These are phyloP conservation scores for Acrobasis repandana DNA, from an alignment of 2,888 invertebrate genomes.

Conservation along the genomic window DNA sequence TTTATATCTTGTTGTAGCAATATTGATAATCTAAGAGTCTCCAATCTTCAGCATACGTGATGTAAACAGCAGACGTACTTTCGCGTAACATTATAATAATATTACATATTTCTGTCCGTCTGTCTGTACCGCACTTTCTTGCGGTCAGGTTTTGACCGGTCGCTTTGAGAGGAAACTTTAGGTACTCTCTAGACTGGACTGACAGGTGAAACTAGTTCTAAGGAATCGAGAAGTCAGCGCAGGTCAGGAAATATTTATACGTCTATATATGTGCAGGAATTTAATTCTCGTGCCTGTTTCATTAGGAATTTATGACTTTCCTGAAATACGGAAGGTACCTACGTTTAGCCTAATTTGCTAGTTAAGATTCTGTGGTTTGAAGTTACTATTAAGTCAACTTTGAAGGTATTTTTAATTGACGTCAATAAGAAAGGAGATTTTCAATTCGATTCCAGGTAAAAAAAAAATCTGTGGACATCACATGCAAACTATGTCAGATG, in stretches of 20 bases:
- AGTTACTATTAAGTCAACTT: too few species aligned
- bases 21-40: background rate
- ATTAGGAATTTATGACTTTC: background rate
- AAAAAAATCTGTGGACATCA: too few species aligned
- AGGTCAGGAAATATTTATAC: slow-evolving; percentile 13
- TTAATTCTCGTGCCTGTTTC: background rate
- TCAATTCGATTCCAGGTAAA: too few species aligned
- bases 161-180: slow-evolving; percentile 23
- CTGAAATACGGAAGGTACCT: too few species aligned
- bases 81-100: slow-evolving; percentile 7
- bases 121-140: background rate
- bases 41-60: background rate
- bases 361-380: too few species aligned
- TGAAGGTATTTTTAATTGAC: too few species aligned
- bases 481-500: too few species aligned
- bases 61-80: slow-evolving; percentile 19
- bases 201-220: slow-evolving; percentile 34
- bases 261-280: background rate
- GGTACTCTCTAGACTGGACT: slow-evolving; percentile 31
- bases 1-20: background rate
- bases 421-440: too few species aligned
- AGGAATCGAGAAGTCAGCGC: slow-evolving; percentile 14
- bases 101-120: slow-evolving; percentile 1
- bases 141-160: slow-evolving; percentile 25
- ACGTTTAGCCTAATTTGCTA: too few species aligned